phyloP scores from a whole-genome alignment of 2,888 invertebrate genomes.

The Oligia strigilis region DNA sequence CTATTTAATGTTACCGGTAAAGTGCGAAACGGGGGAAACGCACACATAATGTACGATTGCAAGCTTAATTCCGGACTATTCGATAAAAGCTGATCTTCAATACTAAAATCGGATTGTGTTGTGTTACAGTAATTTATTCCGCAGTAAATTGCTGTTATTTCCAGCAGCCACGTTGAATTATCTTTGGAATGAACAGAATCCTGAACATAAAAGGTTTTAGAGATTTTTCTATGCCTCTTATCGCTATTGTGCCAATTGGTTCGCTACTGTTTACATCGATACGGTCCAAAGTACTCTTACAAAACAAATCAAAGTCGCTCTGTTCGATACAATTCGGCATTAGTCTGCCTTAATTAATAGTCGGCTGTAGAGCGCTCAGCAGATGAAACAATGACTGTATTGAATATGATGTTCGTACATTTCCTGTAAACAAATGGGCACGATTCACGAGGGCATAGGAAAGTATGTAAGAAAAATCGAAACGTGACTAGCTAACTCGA shows the following conservation, averaged over 20 bases:
- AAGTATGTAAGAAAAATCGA: constrained; percentile 62
- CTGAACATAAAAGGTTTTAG: constrained; percentile 46
- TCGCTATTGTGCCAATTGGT: constrained; percentile 34
- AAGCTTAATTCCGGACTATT: constrained; percentile 43
- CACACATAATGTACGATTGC: constrained; percentile 56
- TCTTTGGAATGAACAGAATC: constrained; percentile 31
- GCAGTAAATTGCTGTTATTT: constrained; percentile 43
- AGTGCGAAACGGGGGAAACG: constrained; percentile 62
- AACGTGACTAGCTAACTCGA: constrained; percentile 77
- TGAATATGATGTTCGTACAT: constrained; percentile 35
- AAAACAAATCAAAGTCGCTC: constrained; percentile 35
- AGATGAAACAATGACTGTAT: constrained; percentile 44
- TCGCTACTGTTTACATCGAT: constrained; percentile 43
- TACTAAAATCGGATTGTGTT: constrained; percentile 50
- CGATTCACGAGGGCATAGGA: constrained; percentile 23
- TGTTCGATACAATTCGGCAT: constrained; percentile 47
- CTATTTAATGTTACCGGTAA: constrained; percentile 76
- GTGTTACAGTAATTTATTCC: constrained; percentile 54
- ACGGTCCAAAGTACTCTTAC: constrained; percentile 29
- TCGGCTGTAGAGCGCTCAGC: constrained; percentile 34
- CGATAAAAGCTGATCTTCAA: constrained; percentile 40
- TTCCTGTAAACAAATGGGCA: constrained; percentile 39
- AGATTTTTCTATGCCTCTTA: constrained; percentile 38
- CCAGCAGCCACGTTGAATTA: constrained; percentile 37
- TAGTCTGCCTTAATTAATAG: constrained; percentile 53